Percentiles rank a stretch among this genome's conserved stretches.
Evolutionary conservation across 2,797 vertebrate genomes (phyloP).

Genomic region (Microhierax caerulescens): DNA sequence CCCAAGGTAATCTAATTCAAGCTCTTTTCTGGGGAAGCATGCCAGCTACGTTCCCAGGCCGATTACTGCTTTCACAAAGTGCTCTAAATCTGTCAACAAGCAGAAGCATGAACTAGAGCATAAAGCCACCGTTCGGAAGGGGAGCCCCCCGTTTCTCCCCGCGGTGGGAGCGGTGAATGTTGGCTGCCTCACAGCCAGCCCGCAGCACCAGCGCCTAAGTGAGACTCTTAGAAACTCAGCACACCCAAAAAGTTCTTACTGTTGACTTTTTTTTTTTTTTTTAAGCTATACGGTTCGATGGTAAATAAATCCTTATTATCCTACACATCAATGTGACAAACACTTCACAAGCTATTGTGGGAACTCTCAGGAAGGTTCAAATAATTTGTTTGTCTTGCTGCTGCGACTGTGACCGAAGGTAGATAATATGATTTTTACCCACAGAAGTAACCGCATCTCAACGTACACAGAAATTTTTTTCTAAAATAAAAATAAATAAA

Average conservation of each 20-base stretch:
- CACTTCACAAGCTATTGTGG: neutral
- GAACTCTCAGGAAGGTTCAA: neutral
- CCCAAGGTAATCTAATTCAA: constrained; percentile 26
- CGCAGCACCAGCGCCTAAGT: neutral
- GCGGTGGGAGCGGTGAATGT: neutral
- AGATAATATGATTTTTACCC: neutral
- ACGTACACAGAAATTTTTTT: neutral
- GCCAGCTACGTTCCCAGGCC: constrained; percentile 68
- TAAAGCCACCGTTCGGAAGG: constrained; percentile 46
- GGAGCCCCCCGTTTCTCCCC: constrained; percentile 36
- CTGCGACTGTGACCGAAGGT: neutral
- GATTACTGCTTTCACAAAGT: constrained; percentile 63
- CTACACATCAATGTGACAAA: neutral
- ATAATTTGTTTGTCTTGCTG: neutral
- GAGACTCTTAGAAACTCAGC: neutral
- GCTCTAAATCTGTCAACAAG: constrained; percentile 70
- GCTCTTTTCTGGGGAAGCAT: constrained; percentile 36
- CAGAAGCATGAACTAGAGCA: constrained; percentile 35
- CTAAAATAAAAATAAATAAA: neutral
- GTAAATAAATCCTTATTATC: neutral
- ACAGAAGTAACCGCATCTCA: neutral
- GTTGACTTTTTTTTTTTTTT: neutral
- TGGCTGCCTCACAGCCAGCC: neutral
- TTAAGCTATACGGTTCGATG: neutral
- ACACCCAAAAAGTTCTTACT: neutral